Conservation (phyloP, 1,140 invertebrate species). For the Colletes gigas region DNA sequence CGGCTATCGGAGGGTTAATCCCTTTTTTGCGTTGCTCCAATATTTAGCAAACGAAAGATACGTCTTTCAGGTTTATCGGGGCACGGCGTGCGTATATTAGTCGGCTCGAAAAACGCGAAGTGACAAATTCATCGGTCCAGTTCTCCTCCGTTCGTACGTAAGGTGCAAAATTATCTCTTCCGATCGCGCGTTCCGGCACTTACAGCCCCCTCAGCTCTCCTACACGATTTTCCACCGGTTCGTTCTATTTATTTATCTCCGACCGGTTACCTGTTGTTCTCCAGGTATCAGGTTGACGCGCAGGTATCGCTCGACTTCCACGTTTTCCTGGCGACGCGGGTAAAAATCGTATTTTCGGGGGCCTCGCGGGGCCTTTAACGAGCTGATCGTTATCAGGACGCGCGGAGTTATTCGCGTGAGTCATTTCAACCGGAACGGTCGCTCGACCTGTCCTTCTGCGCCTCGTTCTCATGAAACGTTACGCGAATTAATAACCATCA, state of each 20-base stretch:
- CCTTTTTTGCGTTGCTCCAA: too few relatives aligned
- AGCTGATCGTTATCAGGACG: constrained; percentile 77
- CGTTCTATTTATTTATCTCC: constrained; percentile 42
- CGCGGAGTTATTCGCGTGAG: constrained; percentile 70
- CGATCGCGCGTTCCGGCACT: too few relatives aligned
- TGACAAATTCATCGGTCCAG: too few relatives aligned
- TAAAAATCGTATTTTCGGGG: constrained; percentile 70
- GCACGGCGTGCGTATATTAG: too few relatives aligned
- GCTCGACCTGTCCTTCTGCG: constrained; percentile 27
- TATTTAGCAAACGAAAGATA: too few relatives aligned
- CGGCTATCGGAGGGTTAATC: too few relatives aligned
- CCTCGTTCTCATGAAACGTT: constrained; percentile 21
- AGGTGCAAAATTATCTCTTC: too few relatives aligned
- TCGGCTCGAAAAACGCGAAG: too few relatives aligned
- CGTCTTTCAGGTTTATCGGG: too few relatives aligned
- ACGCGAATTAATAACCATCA: constrained; percentile 46
- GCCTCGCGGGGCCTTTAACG: constrained; percentile 71
- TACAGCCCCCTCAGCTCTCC: too few relatives aligned
- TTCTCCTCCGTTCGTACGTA: too few relatives aligned
- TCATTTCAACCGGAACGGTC: constrained; percentile 67
- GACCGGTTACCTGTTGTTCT: constrained; percentile 9
- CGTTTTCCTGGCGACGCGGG: constrained; percentile 50
- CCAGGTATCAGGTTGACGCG: neutral
- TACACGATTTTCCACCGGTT: neutral
- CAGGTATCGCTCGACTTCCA: constrained; percentile 26